Conservation (phyloP, 1,140 invertebrate genomes). For the Euura lappo region DNA sequence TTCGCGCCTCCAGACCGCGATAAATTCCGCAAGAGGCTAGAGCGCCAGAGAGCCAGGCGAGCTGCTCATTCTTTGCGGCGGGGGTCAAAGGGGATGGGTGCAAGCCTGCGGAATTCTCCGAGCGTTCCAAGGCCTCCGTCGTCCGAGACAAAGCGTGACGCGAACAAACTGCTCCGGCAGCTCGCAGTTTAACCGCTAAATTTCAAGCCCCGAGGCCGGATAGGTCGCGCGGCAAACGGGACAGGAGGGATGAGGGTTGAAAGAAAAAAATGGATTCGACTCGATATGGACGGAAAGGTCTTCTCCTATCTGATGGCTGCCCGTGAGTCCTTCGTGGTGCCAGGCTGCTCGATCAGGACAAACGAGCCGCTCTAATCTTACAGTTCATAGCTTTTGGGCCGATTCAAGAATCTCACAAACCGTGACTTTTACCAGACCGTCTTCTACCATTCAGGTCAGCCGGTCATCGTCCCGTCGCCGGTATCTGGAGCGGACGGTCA, state of each 20-base stretch:
- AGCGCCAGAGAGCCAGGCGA: no score
- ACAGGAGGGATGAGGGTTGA: not conserved
- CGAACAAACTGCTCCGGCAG: not conserved
- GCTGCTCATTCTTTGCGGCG: not conserved
- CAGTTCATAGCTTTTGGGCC: not conserved
- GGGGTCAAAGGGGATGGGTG: not conserved
- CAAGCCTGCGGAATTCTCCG: not conserved
- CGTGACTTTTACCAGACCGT: no score
- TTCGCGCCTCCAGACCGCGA: not conserved
- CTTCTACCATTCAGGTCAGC: not conserved
- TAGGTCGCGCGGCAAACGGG: not conserved
- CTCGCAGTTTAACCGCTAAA: not conserved
- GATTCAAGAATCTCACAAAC: not conserved
- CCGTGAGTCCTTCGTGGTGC: not conserved
- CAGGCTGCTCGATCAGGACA: not conserved
- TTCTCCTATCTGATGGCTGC: not conserved
- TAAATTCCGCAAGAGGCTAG: not conserved
- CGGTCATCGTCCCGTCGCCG: slow-evolving; percentile 19
- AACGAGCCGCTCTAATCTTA: not conserved
- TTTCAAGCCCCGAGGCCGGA: not conserved
- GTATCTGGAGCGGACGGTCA: slow-evolving; percentile 41
- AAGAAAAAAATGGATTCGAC: not conserved
- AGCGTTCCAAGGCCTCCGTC: not conserved
- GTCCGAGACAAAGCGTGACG: slow-evolving; percentile 4
- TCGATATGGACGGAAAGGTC: slow-evolving; percentile 1